These are phyloP conservation scores for Eupithecia subumbrata DNA, from an alignment of 2,888 invertebrate species.

Conservation along the genomic window DNA sequence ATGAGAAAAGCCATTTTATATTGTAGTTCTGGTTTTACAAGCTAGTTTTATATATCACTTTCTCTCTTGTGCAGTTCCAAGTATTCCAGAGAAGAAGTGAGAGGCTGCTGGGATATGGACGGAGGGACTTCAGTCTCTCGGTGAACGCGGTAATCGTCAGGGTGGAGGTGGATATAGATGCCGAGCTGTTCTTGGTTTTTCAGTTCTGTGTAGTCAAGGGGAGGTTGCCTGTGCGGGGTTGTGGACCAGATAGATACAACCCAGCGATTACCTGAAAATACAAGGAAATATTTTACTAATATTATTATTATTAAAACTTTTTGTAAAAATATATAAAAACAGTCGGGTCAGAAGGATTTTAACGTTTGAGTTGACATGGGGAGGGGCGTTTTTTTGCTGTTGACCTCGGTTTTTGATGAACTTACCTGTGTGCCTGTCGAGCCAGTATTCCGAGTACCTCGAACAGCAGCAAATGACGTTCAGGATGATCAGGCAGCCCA, in stretches of 20 bases:
- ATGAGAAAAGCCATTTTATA: constrained; percentile 89
- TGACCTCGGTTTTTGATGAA: constrained; percentile 11
- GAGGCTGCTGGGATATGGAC: constrained; percentile 70
- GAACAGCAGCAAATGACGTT: constrained; percentile 93
- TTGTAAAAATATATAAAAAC: neutral
- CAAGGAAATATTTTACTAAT: neutral
- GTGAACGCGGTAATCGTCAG: constrained; percentile 61
- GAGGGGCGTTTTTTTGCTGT: neutral
- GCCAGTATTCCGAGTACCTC: constrained; percentile 91
- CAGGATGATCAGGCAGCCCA: constrained; percentile 87
- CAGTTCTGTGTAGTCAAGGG: constrained; percentile 91
- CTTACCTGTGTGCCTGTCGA: constrained; percentile 90
- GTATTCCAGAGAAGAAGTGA: constrained; percentile 79
- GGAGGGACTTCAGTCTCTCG: constrained; percentile 59
- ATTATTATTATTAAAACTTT: neutral
- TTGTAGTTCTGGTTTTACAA: neutral
- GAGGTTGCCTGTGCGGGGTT: constrained; percentile 92
- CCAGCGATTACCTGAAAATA: constrained; percentile 90
- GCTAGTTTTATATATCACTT: constrained; percentile 88
- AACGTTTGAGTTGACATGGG: neutral
- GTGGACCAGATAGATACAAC: constrained; percentile 92
- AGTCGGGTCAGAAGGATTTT: neutral
- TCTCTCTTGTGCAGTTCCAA: constrained; percentile 90
- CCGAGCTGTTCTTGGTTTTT: constrained; percentile 74
- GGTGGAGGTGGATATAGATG: constrained; percentile 64